These are phyloP conservation scores for Pristis pectinata DNA, from an alignment of 2,797 vertebrate species.

Conservation along the genomic window DNA sequence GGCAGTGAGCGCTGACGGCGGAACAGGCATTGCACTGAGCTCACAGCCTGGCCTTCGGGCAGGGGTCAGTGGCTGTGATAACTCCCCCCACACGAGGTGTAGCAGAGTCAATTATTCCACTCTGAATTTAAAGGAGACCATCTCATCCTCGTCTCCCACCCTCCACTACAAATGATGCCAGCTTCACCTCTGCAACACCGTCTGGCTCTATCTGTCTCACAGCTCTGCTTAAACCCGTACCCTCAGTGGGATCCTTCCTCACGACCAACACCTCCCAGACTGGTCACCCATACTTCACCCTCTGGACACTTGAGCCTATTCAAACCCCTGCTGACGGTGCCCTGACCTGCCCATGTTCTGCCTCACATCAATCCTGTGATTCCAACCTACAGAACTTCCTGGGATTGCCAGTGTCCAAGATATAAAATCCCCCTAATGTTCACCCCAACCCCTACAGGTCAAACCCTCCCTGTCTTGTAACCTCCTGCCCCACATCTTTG, in stretches of 20 bases:
- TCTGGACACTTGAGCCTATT: not conserved
- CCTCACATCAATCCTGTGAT: not conserved
- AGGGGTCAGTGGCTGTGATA: not conserved
- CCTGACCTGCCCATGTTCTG: not conserved
- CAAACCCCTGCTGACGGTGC: not conserved
- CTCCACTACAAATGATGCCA: not conserved
- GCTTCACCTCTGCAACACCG: not conserved
- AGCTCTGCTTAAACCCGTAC: not conserved
- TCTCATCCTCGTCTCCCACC: not conserved
- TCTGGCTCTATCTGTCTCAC: not conserved
- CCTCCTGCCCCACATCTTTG: not conserved
- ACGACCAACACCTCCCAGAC: not conserved
- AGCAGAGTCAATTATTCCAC: not conserved
- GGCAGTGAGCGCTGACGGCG: not conserved
- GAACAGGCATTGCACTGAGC: not conserved
- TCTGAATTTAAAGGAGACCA: not conserved
- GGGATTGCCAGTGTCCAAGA: not conserved
- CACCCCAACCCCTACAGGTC: not conserved
- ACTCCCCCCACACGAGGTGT: not conserved
- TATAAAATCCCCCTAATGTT: not conserved
- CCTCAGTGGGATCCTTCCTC: not conserved
- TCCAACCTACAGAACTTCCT: not conserved
- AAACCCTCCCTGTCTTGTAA: not conserved
- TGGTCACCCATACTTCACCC: not conserved
- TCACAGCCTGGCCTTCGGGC: not conserved